phyloP scores from a whole-genome alignment of 2,113 vertebrate genomes.

The Sinocyclocheilus grahami region DNA sequence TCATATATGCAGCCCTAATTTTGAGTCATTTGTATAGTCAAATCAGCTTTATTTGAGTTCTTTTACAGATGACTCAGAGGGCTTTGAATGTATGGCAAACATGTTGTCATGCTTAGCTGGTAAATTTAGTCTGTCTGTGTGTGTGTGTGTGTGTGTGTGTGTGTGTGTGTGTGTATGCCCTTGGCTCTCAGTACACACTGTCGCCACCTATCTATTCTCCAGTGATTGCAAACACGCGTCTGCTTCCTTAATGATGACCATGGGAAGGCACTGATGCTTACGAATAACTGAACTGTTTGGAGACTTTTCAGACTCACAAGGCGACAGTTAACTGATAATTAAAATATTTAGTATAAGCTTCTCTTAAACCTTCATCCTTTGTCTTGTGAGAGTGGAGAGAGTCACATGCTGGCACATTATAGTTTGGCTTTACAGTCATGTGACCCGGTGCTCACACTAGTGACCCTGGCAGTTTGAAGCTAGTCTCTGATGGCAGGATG shows the following conservation, averaged over 20 bases:
- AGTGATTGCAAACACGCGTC: not conserved
- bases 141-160: not conserved
- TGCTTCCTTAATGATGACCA: slow-evolving; percentile 5
- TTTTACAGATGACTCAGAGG: not conserved
- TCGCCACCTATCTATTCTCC: slow-evolving; percentile 35
- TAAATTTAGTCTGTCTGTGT: not conserved
- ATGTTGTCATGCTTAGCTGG: not conserved
- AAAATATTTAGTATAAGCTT: not conserved
- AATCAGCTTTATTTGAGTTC: not conserved
- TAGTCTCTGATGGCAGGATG: not conserved
- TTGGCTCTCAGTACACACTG: slow-evolving; percentile 48
- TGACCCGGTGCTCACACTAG: slow-evolving; percentile 1
- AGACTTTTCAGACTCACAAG: not conserved
- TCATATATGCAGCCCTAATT: too few relatives aligned
- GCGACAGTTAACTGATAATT: not conserved
- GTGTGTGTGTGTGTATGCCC: slow-evolving; percentile 11
- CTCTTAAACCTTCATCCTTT: not conserved
- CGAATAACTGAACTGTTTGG: not conserved
- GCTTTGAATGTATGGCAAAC: not conserved
- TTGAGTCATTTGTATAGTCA: not conserved
- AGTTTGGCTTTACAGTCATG: slow-evolving; percentile 37
- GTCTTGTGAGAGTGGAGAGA: not conserved
- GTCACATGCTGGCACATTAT: slow-evolving; percentile 22
- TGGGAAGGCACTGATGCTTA: not conserved
- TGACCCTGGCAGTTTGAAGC: not conserved